A percentile compares a stretch with the other conserved stretches of the same genome.
Evolutionary conservation across 2,113 vertebrate genomes (phyloP).

Genomic region (Hydrolagus affinis): DNA sequence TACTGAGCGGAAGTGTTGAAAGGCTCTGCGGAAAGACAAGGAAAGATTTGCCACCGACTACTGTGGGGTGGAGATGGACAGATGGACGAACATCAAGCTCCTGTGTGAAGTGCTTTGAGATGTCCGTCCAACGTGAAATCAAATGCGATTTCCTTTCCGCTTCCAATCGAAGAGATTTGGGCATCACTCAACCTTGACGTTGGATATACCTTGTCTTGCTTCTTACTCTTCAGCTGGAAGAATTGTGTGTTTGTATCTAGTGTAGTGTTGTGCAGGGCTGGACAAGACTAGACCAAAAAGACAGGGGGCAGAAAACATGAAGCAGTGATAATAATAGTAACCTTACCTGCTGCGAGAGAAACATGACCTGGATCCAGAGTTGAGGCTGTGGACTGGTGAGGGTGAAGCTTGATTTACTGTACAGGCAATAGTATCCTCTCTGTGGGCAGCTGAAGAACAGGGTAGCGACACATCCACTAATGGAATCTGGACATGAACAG

Average conservation of each 20-base stretch:
- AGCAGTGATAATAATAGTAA: neutral
- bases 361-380: constrained; percentile 90
- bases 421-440: constrained; percentile 88
- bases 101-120: too few relatives aligned
- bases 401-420: constrained; percentile 79
- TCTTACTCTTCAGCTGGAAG: too few relatives aligned
- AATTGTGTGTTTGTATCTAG: too few relatives aligned
- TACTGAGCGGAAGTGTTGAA: constrained; percentile 65
- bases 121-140: too few relatives aligned
- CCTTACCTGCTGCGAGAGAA: constrained; percentile 82
- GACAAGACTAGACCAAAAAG: neutral
- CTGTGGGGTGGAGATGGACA: too few relatives aligned
- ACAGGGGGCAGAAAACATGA: too few relatives aligned
- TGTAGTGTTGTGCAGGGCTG: neutral
- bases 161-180: too few relatives aligned
- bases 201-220: too few relatives aligned
- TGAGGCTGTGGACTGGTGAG: constrained; percentile 74
- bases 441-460: constrained; percentile 82
- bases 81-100: too few relatives aligned
- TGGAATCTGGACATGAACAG: constrained; percentile 57
- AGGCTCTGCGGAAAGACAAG: constrained; percentile 55
- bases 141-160: too few relatives aligned
- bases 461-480: constrained; percentile 69
- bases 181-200: too few relatives aligned
- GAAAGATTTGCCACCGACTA: neutral